Base-by-base conservation (phyloP, 2,888 invertebrate genomes). In the Agonopterix subpropinquella region DNA sequence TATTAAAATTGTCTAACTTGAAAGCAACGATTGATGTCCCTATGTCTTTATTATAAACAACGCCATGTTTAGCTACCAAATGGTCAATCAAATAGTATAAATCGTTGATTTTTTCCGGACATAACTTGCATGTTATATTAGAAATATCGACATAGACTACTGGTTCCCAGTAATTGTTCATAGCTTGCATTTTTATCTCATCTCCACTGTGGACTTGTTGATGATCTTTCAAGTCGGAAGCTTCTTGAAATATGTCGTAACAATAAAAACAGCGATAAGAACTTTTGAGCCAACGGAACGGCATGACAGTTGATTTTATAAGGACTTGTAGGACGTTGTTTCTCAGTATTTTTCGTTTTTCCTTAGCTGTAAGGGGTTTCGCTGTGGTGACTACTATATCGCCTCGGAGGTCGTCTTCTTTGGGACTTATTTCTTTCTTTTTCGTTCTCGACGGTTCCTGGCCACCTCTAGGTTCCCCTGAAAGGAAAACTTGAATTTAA, bases 201-300 rank as follows among this genome's bases (percentile, higher is more conserved):
- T 82, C 74, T 0, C 74, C 77, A 0, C 59, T 47, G 41, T 88
- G 87, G 0, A 49, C 46, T 1, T 57, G 50, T 44, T 88, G 87
- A 46, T 88, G 87, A 4, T 51, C 66, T 48, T 85, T 83, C 11
- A 88, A 54, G 0, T 83, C 82, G 0, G 76, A 66, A 0, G 76
- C 71, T 42, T 88, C 86, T 67, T 85, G 80, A 46, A 84, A 87
- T 15, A 88, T 87, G 9, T 87, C 83, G 58, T 88, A 88, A 57
- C 87, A 88, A 55, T 88, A 88, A 48, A 88, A 88, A 50, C 87
- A 88, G 43, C 87, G 64, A 50, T 87, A 88, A 0, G 82, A 85
- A 49, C 83, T 88, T 52, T 83, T 87, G 0, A 88, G 62, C 87
- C 87, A 88, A 1, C 87, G 61, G 49, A 88, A 88, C 0, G 87